Percentiles rank a stretch among this genome's conserved stretches.
phyloP scores from a whole-genome alignment of 2,797 vertebrate species.

The Kryptolebias ocellatus region DNA sequence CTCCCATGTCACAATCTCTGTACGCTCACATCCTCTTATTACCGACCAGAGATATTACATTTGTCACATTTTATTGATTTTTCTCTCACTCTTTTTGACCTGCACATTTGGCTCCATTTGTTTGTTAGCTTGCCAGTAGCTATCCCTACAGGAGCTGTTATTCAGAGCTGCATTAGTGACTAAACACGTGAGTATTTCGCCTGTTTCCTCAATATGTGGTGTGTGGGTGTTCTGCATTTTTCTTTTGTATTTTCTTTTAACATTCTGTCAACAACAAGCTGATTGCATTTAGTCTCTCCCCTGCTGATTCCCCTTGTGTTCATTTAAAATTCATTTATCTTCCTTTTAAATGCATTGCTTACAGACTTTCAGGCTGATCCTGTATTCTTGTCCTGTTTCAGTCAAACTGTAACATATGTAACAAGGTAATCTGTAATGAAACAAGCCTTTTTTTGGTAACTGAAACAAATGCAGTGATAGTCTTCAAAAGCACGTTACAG shows the following conservation, averaged over 20 bases:
- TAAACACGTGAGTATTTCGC: not conserved
- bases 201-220: not conserved
- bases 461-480: conserved; percentile 8
- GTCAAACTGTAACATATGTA: not conserved
- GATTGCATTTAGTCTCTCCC: conserved; percentile 1
- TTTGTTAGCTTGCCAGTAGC: not conserved
- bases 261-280: conserved; percentile 7
- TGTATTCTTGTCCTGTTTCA: conserved; percentile 6
- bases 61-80: conserved; percentile 36
- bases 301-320: conserved; percentile 9
- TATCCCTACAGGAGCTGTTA: not conserved
- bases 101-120: not conserved
- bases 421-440: conserved; percentile 8
- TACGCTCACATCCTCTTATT: conserved; percentile 3
- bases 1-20: not conserved
- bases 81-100: conserved; percentile 22
- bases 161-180: conserved; percentile 1
- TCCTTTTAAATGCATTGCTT: conserved; percentile 4
- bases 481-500: not conserved
- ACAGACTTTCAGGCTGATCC: conserved; percentile 1
- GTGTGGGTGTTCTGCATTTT: not conserved
- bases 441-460: conserved; percentile 1
- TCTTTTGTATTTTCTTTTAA: conserved; percentile 6
- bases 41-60: conserved; percentile 7
- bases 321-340: conserved; percentile 2